Conservation (phyloP, 2,113 vertebrate genomes). For the Protobothrops flavoviridis region DNA sequence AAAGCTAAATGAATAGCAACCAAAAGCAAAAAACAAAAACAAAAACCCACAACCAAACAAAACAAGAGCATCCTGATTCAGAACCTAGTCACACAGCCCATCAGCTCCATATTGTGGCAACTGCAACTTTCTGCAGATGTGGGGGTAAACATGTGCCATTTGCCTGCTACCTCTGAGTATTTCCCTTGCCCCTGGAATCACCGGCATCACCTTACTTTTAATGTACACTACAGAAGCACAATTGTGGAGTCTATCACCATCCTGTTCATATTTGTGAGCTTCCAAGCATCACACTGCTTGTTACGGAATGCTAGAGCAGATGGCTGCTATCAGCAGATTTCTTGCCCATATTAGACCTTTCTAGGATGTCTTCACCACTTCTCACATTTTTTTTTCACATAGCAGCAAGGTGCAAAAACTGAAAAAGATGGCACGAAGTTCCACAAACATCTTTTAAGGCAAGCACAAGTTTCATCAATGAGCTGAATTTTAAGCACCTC, state of each 20-base stretch:
- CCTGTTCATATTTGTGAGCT: neutral
- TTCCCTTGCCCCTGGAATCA: neutral
- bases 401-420: neutral
- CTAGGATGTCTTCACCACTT: neutral
- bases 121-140: too few relatives aligned
- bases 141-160: neutral
- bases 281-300: neutral
- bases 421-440: neutral
- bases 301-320: neutral
- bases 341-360: neutral
- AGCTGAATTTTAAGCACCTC: neutral
- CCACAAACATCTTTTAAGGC: neutral
- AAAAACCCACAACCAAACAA: neutral
- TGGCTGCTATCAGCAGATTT: neutral
- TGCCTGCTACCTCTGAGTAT: neutral
- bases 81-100: neutral
- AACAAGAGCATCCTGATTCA: neutral
- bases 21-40: neutral
- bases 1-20: neutral
- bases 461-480: neutral
- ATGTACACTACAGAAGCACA: neutral
- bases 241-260: neutral
- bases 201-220: neutral
- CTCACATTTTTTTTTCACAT: neutral
- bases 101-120: neutral